These are phyloP conservation scores for Intellagama lesueurii DNA, from an alignment of 2,797 vertebrate species.

Conservation along the genomic window DNA sequence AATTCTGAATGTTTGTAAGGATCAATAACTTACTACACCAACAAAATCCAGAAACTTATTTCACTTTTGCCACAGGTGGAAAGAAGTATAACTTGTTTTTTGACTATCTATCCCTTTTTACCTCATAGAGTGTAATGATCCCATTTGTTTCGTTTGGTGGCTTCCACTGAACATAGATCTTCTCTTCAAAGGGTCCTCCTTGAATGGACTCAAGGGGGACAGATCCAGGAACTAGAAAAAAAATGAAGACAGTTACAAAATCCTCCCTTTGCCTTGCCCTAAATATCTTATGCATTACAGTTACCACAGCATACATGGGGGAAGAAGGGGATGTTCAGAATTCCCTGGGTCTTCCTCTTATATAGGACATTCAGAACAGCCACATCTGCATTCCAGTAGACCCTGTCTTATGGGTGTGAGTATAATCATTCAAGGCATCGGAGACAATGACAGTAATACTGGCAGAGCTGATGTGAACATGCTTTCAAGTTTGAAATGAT, in stretches of 20 bases:
- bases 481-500: not conserved
- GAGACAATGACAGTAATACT: not conserved
- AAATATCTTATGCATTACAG: not conserved
- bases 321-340: not conserved
- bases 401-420: no score
- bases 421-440: not conserved
- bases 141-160: constrained; percentile 98
- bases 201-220: constrained; percentile 94
- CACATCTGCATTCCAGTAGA: not conserved
- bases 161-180: constrained; percentile 98
- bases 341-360: not conserved
- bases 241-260: not conserved
- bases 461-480: not conserved
- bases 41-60: constrained; percentile 36
- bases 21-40: no score
- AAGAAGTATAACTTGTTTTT: constrained; percentile 26
- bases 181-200: constrained; percentile 95
- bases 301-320: not conserved
- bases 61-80: constrained; percentile 25
- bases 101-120: constrained; percentile 72
- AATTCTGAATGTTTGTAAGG: no score
- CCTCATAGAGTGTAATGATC: constrained; percentile 96
- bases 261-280: not conserved
- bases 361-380: not conserved
- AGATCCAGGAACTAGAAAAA: constrained; percentile 87